Percentiles rank a stretch among this genome's conserved stretches.
phyloP scores from a whole-genome alignment of 1,140 invertebrate species.

The Drosophila obscura region DNA sequence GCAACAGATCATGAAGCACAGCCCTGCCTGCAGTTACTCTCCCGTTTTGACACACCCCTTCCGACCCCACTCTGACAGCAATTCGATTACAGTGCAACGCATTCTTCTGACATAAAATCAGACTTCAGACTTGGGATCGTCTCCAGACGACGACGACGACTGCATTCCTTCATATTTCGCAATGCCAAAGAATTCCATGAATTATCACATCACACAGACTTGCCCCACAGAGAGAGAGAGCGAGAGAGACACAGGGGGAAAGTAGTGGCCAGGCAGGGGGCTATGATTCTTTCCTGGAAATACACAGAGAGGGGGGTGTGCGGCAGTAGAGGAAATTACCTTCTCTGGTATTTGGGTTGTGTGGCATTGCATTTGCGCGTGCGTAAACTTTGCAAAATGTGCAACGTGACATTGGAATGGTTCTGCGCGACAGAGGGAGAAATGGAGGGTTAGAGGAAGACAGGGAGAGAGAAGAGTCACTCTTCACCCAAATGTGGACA shows the following conservation, averaged over 20 bases:
- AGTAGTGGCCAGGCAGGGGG: background rate
- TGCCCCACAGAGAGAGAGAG: no score
- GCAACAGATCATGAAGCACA: no score
- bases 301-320: conserved; percentile 7
- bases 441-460: background rate
- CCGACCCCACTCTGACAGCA: conserved; percentile 2
- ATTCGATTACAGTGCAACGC: conserved; percentile 59
- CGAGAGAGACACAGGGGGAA: no score
- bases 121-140: conserved; percentile 52
- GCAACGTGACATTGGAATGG: conserved; percentile 35
- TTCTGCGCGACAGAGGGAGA: no score
- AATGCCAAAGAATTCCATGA: conserved; percentile 68
- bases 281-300: conserved; percentile 45
- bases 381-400: conserved; percentile 55
- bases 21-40: background rate
- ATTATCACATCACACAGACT: conserved; percentile 34
- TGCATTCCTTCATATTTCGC: conserved; percentile 77
- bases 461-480: background rate
- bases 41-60: background rate
- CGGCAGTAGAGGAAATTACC: conserved; percentile 12
- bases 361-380: conserved; percentile 42
- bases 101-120: conserved; percentile 21
- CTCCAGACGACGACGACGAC: conserved; percentile 31
- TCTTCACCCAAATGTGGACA: conserved; percentile 11
- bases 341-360: conserved; percentile 64